phyloP scores from a whole-genome alignment of 2,888 invertebrate genomes.

The Hypena proboscidalis region DNA sequence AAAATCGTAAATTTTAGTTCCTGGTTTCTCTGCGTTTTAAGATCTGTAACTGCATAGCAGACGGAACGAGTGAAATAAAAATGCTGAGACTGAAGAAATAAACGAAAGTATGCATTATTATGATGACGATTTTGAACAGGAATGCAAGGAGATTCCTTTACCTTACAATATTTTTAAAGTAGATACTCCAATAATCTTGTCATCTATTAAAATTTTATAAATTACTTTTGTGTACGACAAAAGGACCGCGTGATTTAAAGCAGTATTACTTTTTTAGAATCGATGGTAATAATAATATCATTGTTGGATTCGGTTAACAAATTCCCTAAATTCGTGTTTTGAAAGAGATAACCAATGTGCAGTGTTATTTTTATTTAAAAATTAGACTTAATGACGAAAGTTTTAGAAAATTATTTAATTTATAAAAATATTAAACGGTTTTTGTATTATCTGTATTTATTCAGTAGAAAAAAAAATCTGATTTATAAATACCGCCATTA shows the following conservation, averaged over 20 bases:
- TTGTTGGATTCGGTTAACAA: too few species aligned
- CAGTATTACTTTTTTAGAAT: neutral
- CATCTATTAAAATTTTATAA: constrained; percentile 38
- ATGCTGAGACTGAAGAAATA: constrained; percentile 76
- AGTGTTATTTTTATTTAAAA: too few species aligned
- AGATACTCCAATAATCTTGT: constrained; percentile 26
- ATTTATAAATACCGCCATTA: too few species aligned
- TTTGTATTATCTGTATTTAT: too few species aligned
- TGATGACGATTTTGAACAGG: constrained; percentile 73
- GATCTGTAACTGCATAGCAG: constrained; percentile 58
- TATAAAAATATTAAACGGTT: too few species aligned
- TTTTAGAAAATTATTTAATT: too few species aligned
- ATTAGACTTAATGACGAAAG: too few species aligned
- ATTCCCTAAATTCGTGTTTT: too few species aligned
- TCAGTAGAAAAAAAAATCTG: too few species aligned
- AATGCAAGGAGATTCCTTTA: constrained; percentile 49
- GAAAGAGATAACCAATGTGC: too few species aligned
- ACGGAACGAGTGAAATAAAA: constrained; percentile 76
- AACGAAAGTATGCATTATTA: constrained; percentile 83
- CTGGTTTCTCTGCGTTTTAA: constrained; percentile 50
- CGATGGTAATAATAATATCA: neutral
- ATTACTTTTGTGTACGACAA: constrained; percentile 10
- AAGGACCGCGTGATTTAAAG: neutral
- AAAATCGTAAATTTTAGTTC: constrained; percentile 4
- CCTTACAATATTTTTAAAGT: constrained; percentile 24